Evolutionary conservation across 2,888 invertebrate genomes (phyloP), one percentile per base, ranked within the genome.

Genomic region (Graphium colonna): DNA sequence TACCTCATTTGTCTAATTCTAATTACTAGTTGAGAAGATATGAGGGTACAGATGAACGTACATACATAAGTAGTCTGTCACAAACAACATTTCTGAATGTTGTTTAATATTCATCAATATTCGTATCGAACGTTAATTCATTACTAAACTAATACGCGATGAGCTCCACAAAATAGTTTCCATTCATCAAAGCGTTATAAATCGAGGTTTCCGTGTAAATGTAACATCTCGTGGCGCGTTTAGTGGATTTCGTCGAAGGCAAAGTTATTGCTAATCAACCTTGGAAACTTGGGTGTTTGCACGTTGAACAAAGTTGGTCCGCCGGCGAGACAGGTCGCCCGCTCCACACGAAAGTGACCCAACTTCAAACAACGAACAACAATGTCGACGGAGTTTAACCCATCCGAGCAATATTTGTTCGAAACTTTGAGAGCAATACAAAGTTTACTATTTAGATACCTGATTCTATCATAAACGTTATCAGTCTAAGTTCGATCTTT

Each of bases 251-350:
- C 3, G 8, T 8, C 17, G 61, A 58, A 56, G 66, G 58, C 62
- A 59, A 60, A 62, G 55, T 47, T 67, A 69, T 64, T 71, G 58
- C 59, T 60, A 65, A 64, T 63, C 69, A 79, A 78, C 80, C 80
- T 83, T 81, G 78, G 75, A 63, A 78, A 76, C 72, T 77, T 64
- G 66, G 67, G 67, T 76, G 75, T 78, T 79, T 81, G 68, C 67
- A 64, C 64, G 73, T 78, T 77, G 71, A 73, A n/a, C n/a, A 74
- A 81, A 82, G 76, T 81, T 75, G 63, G 60, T 65, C 68, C 64
- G 63, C 57, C 58, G 59, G 59, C 61, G 58, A 55, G 64, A 64
- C 63, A 69, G 67, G 65, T 75, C 68, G 73, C 61, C 67, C 17
- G 36, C 42, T 21, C 67, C 66, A 69, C 67, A 65, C 68, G 68